Evolutionary conservation across 2,797 vertebrate species (phyloP).

Genomic region (Betta splendens): DNA sequence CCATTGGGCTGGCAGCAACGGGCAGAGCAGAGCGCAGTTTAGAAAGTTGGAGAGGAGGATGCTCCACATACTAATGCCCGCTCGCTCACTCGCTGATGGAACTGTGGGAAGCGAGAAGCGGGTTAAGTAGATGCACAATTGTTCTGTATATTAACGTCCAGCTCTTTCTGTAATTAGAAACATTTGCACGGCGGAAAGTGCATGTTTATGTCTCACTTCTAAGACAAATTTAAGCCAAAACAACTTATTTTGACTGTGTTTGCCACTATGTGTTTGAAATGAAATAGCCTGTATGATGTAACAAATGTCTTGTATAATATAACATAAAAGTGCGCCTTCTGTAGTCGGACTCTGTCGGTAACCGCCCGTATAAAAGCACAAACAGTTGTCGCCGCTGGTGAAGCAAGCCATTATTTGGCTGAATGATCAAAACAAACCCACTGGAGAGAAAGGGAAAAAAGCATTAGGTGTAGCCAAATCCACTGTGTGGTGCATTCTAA

Average conservation of each 20-base stretch:
- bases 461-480: neutral
- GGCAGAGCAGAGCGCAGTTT: slow-evolving; percentile 62
- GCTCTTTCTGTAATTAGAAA: neutral
- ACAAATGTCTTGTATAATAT: no score
- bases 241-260: no score
- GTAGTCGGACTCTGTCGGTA: no score
- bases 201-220: neutral
- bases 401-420: no score
- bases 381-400: no score
- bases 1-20: slow-evolving; percentile 61
- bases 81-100: slow-evolving; percentile 13
- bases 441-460: no score
- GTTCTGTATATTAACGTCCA: slow-evolving; percentile 1
- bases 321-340: no score
- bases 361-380: no score
- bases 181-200: neutral
- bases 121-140: neutral
- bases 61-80: slow-evolving; percentile 60
- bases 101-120: neutral
- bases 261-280: no score
- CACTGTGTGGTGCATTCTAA: no score
- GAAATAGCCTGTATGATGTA: no score
- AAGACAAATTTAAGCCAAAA: neutral
- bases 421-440: no score
- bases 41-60: slow-evolving; percentile 52